Percentiles rank a stretch among this genome's conserved stretches.
Evolutionary conservation across 2,888 invertebrate species (phyloP).

Genomic region (Drosophila merina): DNA sequence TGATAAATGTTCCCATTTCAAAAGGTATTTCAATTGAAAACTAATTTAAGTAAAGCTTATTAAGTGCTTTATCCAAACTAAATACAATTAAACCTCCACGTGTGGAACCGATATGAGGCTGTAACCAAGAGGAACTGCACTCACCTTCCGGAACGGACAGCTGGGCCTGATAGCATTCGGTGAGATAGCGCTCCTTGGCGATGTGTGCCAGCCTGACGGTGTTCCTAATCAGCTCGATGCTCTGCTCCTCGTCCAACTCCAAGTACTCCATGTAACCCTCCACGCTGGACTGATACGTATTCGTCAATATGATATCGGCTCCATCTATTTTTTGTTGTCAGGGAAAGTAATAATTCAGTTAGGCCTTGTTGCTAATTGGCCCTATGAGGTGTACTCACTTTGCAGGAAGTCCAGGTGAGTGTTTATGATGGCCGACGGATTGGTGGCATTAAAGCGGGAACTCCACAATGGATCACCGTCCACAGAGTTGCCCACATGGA

Average conservation of each 20-base stretch:
- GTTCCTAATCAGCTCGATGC: constrained; percentile 89
- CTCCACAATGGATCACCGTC: constrained; percentile 96
- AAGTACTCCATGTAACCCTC: constrained; percentile 91
- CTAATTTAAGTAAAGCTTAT: neutral
- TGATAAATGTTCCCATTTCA: too few species aligned
- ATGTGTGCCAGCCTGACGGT: constrained; percentile 90
- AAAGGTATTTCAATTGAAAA: too few species aligned
- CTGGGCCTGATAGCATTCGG: constrained; percentile 84
- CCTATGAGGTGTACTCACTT: constrained; percentile 84
- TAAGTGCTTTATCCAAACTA: neutral
- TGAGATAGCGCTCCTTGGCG: constrained; percentile 87
- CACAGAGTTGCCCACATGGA: constrained; percentile 89
- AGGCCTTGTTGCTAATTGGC: constrained; percentile 24
- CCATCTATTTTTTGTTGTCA: constrained; percentile 87
- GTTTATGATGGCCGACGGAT: constrained; percentile 91
- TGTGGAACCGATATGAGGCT: neutral
- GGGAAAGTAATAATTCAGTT: constrained; percentile 45
- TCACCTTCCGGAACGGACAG: constrained; percentile 67
- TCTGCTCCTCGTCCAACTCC: constrained; percentile 88
- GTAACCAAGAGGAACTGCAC: neutral
- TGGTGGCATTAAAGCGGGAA: constrained; percentile 90
- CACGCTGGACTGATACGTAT: constrained; percentile 94
- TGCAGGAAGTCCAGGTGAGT: constrained; percentile 93
- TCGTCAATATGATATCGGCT: constrained; percentile 93
- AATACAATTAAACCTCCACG: constrained; percentile 1